phyloP scores from a whole-genome alignment of 64 coral and sea anemone species.

The Pocillopora verrucosa region DNA sequence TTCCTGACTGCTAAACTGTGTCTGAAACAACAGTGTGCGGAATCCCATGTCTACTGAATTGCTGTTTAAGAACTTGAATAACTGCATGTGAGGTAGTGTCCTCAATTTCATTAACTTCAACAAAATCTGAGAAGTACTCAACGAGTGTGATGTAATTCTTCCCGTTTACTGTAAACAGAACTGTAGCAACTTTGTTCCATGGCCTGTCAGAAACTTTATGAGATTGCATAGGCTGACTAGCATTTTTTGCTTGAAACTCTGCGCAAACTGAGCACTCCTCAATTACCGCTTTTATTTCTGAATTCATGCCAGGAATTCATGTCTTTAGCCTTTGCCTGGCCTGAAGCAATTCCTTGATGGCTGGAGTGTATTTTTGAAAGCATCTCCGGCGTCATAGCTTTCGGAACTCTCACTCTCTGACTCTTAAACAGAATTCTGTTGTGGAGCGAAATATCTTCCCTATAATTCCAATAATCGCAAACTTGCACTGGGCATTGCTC shows the following conservation, averaged over 20 bases:
- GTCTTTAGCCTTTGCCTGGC: conserved; percentile 52
- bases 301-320: conserved; percentile 55
- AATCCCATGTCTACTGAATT: conserved; percentile 59
- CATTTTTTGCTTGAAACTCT: conserved; percentile 62
- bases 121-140: too few relatives aligned
- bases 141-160: background rate
- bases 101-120: background rate
- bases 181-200: conserved; percentile 55
- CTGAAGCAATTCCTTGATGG: conserved; percentile 62
- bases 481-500: conserved; percentile 39
- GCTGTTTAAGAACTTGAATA: conserved; percentile 55
- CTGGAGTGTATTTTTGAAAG: conserved; percentile 64
- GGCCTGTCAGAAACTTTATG: conserved; percentile 65
- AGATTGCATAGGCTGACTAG: conserved; percentile 58
- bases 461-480: conserved; percentile 60
- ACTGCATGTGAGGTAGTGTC: conserved; percentile 32
- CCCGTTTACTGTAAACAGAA: conserved; percentile 44
- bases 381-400: conserved; percentile 60
- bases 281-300: conserved; percentile 59
- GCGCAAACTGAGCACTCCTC: conserved; percentile 62
- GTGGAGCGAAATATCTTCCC: conserved; percentile 62
- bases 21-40: background rate
- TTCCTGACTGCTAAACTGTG: too few relatives aligned
- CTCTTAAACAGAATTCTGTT: conserved; percentile 66
- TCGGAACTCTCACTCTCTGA: conserved; percentile 64